phyloP scores from a whole-genome alignment of 2,797 vertebrate genomes.

The Halcyon chelicuti region DNA sequence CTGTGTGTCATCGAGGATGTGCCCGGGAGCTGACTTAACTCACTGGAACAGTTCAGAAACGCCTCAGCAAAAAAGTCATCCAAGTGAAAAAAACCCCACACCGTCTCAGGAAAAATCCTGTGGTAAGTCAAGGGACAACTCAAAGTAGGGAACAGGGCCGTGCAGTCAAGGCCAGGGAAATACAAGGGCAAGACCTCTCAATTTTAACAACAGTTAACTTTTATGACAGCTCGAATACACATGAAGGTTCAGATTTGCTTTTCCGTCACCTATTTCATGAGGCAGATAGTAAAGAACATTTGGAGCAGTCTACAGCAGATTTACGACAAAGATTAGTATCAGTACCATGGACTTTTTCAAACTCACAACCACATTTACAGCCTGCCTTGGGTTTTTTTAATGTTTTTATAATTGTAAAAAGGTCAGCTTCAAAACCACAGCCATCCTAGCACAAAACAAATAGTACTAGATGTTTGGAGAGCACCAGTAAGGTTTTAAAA shows the following conservation, averaged over 20 bases:
- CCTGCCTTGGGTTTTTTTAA: neutral
- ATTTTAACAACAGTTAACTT: neutral
- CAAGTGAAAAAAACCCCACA: neutral
- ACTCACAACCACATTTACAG: neutral
- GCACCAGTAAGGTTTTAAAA: neutral
- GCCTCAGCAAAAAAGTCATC: neutral
- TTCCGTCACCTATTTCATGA: neutral
- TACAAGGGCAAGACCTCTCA: neutral
- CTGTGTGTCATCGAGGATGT: neutral
- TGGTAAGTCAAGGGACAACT: neutral
- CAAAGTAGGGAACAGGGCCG: rapidly evolving
- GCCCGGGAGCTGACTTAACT: neutral
- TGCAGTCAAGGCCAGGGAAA: neutral
- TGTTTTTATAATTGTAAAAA: neutral
- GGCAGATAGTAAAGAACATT: neutral
- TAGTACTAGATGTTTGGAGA: neutral
- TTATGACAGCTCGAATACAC: neutral
- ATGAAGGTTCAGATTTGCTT: neutral
- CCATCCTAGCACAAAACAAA: neutral
- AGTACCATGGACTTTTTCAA: neutral
- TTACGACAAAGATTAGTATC: neutral
- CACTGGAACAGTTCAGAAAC: neutral
- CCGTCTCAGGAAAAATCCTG: neutral
- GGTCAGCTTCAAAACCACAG: neutral
- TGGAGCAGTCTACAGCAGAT: neutral